phyloP scores from a whole-genome alignment of 53 echinoderm and acorn worm species.

The Actinopyga echinites region DNA sequence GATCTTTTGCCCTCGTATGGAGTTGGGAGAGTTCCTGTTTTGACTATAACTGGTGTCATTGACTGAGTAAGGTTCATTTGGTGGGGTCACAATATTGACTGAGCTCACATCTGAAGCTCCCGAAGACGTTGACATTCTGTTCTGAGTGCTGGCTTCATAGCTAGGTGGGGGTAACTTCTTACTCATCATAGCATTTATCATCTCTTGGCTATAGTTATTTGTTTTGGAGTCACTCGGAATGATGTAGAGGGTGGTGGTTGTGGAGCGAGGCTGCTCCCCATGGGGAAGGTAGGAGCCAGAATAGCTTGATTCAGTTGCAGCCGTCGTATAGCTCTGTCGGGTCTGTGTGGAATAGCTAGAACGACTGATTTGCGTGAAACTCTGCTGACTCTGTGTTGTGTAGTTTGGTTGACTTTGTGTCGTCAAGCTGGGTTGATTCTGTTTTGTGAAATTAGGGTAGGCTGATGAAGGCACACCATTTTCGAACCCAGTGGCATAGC shows the following conservation, averaged over 20 bases:
- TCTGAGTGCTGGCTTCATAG: constrained; percentile 83
- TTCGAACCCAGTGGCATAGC: not conserved
- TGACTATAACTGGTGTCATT: constrained; percentile 51
- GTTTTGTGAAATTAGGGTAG: constrained; percentile 46
- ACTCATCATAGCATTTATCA: constrained; percentile 76
- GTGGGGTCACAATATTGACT: constrained; percentile 39
- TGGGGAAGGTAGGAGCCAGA: not conserved
- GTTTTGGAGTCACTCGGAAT: not conserved
- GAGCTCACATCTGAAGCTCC: constrained; percentile 19
- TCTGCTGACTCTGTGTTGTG: constrained; percentile 49
- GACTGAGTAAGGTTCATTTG: constrained; percentile 6
- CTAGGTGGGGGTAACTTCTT: constrained; percentile 91
- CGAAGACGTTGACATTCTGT: constrained; percentile 64
- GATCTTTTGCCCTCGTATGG: constrained; percentile 23
- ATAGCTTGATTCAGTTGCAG: not conserved
- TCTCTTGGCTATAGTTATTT: constrained; percentile 55
- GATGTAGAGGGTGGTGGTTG: constrained; percentile 20
- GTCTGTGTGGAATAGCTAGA: not conserved
- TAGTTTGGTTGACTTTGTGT: constrained; percentile 28
- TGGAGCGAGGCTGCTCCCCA: not conserved
- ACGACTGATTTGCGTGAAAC: constrained; percentile 40
- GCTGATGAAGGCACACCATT: constrained; percentile 10
- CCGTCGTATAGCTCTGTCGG: not conserved
- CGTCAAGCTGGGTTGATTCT: constrained; percentile 29
- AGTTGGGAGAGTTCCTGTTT: constrained; percentile 39